phyloP scores from a whole-genome alignment of 1,140 invertebrate species.

The Episyrphus balteatus region DNA sequence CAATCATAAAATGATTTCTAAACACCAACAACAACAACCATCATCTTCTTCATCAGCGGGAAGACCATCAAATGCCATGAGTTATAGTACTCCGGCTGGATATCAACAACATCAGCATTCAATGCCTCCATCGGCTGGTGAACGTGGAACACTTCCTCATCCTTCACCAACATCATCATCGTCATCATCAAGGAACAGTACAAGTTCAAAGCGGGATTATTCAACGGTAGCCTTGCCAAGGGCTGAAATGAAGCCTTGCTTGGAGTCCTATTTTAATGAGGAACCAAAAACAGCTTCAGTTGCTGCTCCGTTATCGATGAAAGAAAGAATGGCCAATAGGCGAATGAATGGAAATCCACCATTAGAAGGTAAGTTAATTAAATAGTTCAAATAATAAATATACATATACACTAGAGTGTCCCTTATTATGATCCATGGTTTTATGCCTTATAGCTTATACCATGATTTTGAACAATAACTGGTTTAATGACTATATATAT shows the following conservation, averaged over 20 bases:
- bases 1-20: conserved; percentile 20
- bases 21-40: conserved; percentile 4
- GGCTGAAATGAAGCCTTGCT: conserved; percentile 60
- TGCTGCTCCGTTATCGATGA: conserved; percentile 9
- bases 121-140: neutral
- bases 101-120: neutral
- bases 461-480: too few relatives aligned
- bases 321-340: neutral
- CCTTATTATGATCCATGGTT: too few relatives aligned
- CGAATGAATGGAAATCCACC: conserved; percentile 30
- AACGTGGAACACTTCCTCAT: neutral
- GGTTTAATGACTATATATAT: too few relatives aligned
- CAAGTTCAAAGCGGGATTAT: conserved; percentile 19
- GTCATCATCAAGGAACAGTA: conserved; percentile 8
- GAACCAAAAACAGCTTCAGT: conserved; percentile 37
- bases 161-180: neutral
- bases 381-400: too few relatives aligned
- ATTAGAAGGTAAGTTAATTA: conserved; percentile 27
- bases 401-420: too few relatives aligned
- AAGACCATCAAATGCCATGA: neutral
- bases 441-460: too few relatives aligned
- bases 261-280: conserved; percentile 58
- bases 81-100: neutral
- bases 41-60: neutral
- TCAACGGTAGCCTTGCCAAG: conserved; percentile 49